Percentiles rank a stretch among this genome's conserved stretches.
These are phyloP conservation scores for Passerina amoena DNA, from an alignment of 2,113 vertebrate species.

Conservation along the genomic window DNA sequence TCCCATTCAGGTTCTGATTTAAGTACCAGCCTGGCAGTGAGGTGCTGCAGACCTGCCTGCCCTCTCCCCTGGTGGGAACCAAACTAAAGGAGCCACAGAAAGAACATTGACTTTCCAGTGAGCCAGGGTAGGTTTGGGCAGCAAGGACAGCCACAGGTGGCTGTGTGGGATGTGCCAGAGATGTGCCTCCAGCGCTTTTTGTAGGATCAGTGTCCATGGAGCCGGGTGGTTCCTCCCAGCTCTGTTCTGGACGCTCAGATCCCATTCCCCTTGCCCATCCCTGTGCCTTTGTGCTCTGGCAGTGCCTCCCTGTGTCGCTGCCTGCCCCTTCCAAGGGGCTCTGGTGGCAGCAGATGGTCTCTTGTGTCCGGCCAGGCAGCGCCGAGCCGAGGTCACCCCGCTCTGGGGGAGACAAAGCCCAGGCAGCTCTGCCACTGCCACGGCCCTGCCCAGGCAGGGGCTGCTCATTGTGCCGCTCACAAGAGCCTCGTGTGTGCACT, in stretches of 20 bases:
- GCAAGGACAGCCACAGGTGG: accelerated
- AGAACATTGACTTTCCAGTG: accelerated
- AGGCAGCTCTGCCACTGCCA: neutral
- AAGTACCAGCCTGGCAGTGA: neutral
- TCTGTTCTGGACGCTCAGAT: neutral
- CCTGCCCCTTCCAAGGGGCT: neutral
- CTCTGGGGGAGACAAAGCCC: slow-evolving; percentile 1
- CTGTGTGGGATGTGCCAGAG: neutral
- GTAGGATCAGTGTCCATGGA: neutral
- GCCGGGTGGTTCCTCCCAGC: neutral
- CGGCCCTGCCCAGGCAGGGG: neutral
- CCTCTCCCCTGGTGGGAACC: neutral
- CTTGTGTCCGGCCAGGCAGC: neutral
- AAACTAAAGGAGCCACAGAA: neutral
- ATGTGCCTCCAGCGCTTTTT: neutral
- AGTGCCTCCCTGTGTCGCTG: neutral
- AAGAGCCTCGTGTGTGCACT: neutral
- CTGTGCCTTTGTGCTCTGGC: neutral
- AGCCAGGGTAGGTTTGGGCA: neutral
- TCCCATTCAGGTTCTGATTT: neutral
- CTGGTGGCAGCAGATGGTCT: slow-evolving; percentile 20
- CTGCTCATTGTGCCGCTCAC: neutral
- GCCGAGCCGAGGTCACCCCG: neutral
- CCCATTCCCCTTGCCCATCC: neutral
- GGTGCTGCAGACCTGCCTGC: neutral